Evolutionary conservation across 2,113 vertebrate species (phyloP), one percentile per base, ranked within the genome.

Genomic region (Chlamydotis undulata): DNA sequence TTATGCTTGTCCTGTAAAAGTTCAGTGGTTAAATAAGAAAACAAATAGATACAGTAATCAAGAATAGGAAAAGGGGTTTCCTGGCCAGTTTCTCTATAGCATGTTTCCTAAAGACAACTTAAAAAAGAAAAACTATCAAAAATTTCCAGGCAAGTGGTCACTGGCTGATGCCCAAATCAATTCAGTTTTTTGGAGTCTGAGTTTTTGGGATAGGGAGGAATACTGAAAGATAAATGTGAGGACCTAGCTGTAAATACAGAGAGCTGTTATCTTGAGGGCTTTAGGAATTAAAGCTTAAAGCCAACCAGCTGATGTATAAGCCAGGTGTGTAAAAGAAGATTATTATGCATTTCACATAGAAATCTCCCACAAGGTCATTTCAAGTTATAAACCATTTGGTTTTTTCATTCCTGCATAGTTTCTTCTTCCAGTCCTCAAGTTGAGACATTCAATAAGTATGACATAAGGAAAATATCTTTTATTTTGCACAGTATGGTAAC

Each of bases 241-340:
- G 56, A 75, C 43, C 52, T 63, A 33, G 7, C 13, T 29, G 12
- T 86, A 92, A 91, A 92, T 87, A 74, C 3, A 73, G 43, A 33
- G 28, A 75, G 35, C 37, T 84, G 76, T 90, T 95, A 82, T 68
- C 88, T 93, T 79, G 33, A 60, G 64, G 33, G 68, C 56, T 89
- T 92, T 90, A 61, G 86, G 90, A 92, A 95, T 95, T 93, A 92
- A 90, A 92, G n/a, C 64, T 81, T 94, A 96, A 92, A 94, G 19
- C 93, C 83, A 89, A 70, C 21, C 71, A 67, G 53, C 68, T 88
- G 90, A 90, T 91, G 39, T 67, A 56, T 83, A 94, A 96, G 19
- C 73, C 85, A 96, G 90, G 93, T 96, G 69, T 87, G 39, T 92
- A 83, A 96, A 90, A 95, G 83, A 68, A 96, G 93, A 96, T 96